phyloP scores from a whole-genome alignment of 2,797 vertebrate species.

The Pseudochirops corinnae region DNA sequence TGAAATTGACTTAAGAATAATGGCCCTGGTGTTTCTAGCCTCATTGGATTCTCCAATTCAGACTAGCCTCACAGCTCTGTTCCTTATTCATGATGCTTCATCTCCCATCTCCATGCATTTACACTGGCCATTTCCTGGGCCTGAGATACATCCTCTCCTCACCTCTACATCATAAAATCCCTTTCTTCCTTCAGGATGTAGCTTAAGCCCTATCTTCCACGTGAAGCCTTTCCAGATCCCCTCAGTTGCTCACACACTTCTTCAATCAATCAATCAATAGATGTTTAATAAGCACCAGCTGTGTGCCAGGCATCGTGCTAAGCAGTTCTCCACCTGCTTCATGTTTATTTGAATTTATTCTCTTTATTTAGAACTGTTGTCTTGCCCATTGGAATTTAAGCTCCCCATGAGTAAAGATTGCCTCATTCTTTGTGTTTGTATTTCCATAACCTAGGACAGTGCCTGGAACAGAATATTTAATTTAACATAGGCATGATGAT shows the following conservation, averaged over 20 bases:
- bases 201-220: not conserved
- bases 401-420: not conserved
- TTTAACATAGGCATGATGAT: not conserved
- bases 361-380: not conserved
- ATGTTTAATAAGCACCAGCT: not conserved
- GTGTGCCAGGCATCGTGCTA: not conserved
- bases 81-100: not conserved
- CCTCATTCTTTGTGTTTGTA: not conserved
- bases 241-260: not conserved
- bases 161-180: not conserved
- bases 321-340: not conserved
- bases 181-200: not conserved
- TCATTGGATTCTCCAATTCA: not conserved
- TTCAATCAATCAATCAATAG: not conserved
- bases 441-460: not conserved
- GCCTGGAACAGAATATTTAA: not conserved
- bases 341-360: not conserved
- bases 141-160: not conserved
- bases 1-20: slow-evolving; percentile 17
- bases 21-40: not conserved
- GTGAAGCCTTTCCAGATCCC: not conserved
- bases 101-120: not conserved
- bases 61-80: not conserved
- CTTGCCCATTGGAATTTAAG: not conserved
- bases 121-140: not conserved